Conservation (phyloP, 2,797 vertebrate species). For the Alca torda region DNA sequence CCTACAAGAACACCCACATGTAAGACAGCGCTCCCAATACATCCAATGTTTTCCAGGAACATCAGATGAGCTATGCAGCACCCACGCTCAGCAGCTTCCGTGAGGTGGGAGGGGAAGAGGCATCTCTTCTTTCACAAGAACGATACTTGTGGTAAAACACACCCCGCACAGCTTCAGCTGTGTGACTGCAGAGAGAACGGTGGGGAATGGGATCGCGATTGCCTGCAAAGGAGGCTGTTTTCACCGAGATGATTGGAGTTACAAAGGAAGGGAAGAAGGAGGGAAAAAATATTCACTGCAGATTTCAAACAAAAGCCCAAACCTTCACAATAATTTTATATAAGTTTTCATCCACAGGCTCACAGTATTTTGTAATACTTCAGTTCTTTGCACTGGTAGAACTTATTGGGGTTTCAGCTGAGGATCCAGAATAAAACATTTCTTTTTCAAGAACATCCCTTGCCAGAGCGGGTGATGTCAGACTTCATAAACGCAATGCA, state of each 20-base stretch:
- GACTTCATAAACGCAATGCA: not conserved
- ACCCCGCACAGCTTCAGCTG: not conserved
- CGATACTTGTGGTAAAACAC: not conserved
- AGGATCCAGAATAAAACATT: not conserved
- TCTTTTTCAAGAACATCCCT: not conserved
- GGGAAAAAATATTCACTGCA: not conserved
- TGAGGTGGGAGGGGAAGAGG: not conserved
- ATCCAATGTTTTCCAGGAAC: not conserved
- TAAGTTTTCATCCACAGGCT: not conserved
- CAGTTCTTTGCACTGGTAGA: not conserved
- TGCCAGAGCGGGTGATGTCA: not conserved
- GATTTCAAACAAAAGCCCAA: not conserved
- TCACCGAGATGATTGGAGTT: not conserved
- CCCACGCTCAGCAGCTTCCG: not conserved
- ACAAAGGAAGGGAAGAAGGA: not conserved
- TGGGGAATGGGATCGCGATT: not conserved
- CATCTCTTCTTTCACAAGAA: not conserved
- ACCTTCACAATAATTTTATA: not conserved
- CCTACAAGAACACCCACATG: accelerated
- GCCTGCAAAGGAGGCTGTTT: not conserved
- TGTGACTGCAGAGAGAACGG: not conserved
- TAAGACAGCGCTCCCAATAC: not conserved
- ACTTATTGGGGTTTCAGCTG: not conserved
- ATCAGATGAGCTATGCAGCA: accelerated
- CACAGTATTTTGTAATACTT: not conserved